Percentiles rank a stretch among this genome's conserved stretches.
Conservation (phyloP, 1,140 invertebrate genomes). For the Sipha flava region DNA sequence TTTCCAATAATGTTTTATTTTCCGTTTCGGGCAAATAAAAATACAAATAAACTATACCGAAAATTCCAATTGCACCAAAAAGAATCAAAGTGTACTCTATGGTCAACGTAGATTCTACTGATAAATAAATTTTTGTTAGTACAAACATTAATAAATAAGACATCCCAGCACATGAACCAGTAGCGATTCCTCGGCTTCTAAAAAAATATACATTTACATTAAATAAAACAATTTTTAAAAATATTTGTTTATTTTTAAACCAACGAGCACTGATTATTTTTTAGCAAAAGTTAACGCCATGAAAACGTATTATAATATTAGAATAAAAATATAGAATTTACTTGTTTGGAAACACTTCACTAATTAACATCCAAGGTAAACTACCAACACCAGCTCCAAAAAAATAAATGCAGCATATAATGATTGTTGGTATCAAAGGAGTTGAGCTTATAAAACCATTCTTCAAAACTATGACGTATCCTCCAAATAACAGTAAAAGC, state of each 20-base stretch:
- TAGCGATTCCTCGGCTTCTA: constrained; percentile 36
- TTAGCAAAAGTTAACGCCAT: too few relatives aligned
- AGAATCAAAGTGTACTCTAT: constrained; percentile 35
- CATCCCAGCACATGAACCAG: constrained; percentile 34
- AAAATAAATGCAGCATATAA: constrained; percentile 30
- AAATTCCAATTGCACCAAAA: constrained; percentile 27
- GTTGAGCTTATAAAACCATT: not conserved
- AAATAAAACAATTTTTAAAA: too few relatives aligned
- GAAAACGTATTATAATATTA: too few relatives aligned
- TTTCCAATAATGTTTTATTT: constrained; percentile 37
- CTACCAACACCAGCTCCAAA: constrained; percentile 29
- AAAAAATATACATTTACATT: too few relatives aligned
- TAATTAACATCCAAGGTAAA: constrained; percentile 37
- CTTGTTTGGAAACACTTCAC: constrained; percentile 37
- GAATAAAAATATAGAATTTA: not conserved
- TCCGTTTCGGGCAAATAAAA: constrained; percentile 38
- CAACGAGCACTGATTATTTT: too few relatives aligned
- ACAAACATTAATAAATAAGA: constrained; percentile 35
- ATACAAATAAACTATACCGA: constrained; percentile 36
- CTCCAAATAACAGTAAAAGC: not conserved
- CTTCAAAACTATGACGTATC: not conserved
- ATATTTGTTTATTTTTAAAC: too few relatives aligned
- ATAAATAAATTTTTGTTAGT: constrained; percentile 36
- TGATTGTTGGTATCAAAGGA: constrained; percentile 33
- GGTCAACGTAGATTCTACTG: constrained; percentile 19